Evolutionary conservation across 2,113 vertebrate species (phyloP), one percentile per base, ranked within the genome.

Genomic region (Xiphophorus hellerii): DNA sequence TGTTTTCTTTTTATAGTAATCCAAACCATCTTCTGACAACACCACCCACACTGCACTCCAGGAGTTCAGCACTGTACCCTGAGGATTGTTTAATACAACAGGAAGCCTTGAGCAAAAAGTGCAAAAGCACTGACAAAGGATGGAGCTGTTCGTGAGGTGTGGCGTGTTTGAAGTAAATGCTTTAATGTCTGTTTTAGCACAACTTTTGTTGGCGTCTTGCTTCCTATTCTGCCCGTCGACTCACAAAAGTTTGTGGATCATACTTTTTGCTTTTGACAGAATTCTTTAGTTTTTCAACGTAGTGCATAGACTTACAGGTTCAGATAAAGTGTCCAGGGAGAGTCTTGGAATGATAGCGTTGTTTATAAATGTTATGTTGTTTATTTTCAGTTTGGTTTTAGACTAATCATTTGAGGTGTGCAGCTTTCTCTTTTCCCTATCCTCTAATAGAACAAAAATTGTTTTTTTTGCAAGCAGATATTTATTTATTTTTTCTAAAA

Each of bases 11-110:
- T 98, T 98, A 82, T 96, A 99, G 93, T 96, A 97, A 81, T 99
- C 97, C 77, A 99, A 82, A 31, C 93, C 97, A 25, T 99, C 98
- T 72, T 99, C 98, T 71, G 96, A 94, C 48, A 99, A 85, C 62
- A 97, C 96, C 0, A 96, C 96, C 98, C 98, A 99, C 93, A 97
- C 94, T 0, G 95, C 94, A 71, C 96, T 99, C 98, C 97, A 99
- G 69, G 95, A 95, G 80, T 96, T 98, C 81, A 99, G 95, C 88
- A 99, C 64, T 0, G 95, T 97, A 3, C 97, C 96, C 97, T 99
- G 79, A 33, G 35, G 68, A 66, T 69, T 35, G 69, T 28, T 37
- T 29, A 14, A 66, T 14, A 78, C 10, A 60, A 35, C 35, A 74
- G 42, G 30, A 22, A 69, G 30, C 64, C 14, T 54, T 51, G 22